Evolutionary conservation across 2,888 invertebrate species (phyloP).

Genomic region (Ernsta delagoae): DNA sequence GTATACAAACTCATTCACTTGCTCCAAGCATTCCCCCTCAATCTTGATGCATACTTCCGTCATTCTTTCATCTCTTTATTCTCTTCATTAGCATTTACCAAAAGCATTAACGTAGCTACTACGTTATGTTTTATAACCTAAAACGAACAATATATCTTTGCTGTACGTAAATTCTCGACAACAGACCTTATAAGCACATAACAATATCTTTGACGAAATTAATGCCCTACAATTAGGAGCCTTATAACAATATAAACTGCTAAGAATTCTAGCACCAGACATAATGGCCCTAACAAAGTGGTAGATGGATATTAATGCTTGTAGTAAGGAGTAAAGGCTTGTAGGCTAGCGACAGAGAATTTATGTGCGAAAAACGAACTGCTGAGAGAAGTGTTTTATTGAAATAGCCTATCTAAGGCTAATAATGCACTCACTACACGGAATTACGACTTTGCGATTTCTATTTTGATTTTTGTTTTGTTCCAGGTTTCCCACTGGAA

Average conservation of each 20-base stretch:
- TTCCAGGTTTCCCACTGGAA: too few species aligned
- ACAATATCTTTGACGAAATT: slow-evolving; percentile 23
- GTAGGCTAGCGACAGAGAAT: slow-evolving; percentile 45
- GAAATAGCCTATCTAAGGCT: slow-evolving; percentile 46
- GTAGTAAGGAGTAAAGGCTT: slow-evolving; percentile 36
- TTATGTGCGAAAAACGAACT: slow-evolving; percentile 52
- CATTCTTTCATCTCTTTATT: too few species aligned
- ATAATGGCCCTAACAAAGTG: slow-evolving; percentile 37
- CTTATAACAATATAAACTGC: slow-evolving; percentile 31
- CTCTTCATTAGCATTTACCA: too few species aligned
- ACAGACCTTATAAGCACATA: slow-evolving; percentile 9
- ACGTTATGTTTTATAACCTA: too few species aligned
- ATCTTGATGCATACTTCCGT: too few species aligned
- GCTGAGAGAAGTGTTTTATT: slow-evolving; percentile 47
- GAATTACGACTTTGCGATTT: slow-evolving; percentile 11
- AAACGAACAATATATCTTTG: too few species aligned
- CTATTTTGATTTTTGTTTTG: not conserved
- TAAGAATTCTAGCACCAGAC: slow-evolving; percentile 31
- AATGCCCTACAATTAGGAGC: slow-evolving; percentile 30
- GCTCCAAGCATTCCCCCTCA: too few species aligned
- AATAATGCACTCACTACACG: not conserved
- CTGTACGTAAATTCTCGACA: too few species aligned
- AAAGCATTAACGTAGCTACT: too few species aligned
- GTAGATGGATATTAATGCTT: slow-evolving; percentile 33
- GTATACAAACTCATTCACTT: too few species aligned